Percentiles rank a stretch among this genome's conserved stretches.
phyloP scores from a whole-genome alignment of 2,797 vertebrate species.

The Potorous gilbertii region DNA sequence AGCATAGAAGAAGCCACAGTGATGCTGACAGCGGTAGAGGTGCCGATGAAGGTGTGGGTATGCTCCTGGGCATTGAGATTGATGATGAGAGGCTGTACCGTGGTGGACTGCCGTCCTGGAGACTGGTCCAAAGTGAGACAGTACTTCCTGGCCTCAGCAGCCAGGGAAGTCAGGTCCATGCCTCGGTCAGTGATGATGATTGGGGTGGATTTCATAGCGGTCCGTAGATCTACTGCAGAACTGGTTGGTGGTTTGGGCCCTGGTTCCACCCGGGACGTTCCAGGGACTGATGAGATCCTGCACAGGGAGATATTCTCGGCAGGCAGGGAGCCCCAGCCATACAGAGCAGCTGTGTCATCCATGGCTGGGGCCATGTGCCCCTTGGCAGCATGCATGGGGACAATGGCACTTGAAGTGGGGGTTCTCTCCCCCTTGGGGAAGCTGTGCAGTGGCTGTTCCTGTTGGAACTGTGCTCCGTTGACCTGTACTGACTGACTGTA shows the following conservation, averaged over 20 bases:
- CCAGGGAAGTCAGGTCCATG: conserved; percentile 98
- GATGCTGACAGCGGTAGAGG: conserved; percentile 92
- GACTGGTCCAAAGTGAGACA: conserved; percentile 92
- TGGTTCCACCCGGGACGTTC: conserved; percentile 91
- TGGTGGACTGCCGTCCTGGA: conserved; percentile 91
- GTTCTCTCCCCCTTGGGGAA: conserved; percentile 84
- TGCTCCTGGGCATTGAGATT: conserved; percentile 98
- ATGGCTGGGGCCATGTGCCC: conserved; percentile 84
- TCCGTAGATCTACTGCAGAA: conserved; percentile 94
- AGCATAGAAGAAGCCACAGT: conserved; percentile 94
- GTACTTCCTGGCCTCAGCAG: conserved; percentile 94
- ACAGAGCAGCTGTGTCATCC: conserved; percentile 85
- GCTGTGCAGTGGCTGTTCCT: conserved; percentile 85
- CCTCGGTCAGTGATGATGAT: conserved; percentile 99
- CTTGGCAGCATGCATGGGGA: conserved; percentile 77
- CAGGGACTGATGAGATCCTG: conserved; percentile 92
- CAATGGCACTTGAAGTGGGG: conserved; percentile 77
- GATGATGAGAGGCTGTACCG: conserved; percentile 96
- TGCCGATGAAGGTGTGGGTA: conserved; percentile 90
- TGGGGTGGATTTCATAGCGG: conserved; percentile 91
- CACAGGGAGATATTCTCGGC: conserved; percentile 94
- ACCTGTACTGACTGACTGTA: conserved; percentile 86
- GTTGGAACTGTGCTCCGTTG: conserved; percentile 86
- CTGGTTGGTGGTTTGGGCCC: conserved; percentile 86
- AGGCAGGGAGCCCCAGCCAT: conserved; percentile 90